Base-by-base conservation (phyloP, 1,140 invertebrate genomes). In the Diorhabda sublineata region DNA sequence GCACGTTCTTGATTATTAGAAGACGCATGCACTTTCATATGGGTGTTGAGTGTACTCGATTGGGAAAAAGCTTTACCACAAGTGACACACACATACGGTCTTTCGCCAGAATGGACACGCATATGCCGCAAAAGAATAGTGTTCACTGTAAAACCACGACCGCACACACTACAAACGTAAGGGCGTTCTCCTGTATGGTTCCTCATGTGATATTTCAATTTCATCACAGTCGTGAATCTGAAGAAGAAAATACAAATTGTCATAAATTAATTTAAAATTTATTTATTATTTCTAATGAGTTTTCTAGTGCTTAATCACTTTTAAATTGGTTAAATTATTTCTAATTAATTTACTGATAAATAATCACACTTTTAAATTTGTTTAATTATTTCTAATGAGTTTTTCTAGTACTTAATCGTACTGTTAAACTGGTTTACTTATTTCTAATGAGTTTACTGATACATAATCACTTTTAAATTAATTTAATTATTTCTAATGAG, bases 151-250 rank as follows among this genome's bases (percentile, higher is more conserved):
- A 86, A 86, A 3, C 82, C 83, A 67, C 85, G 81, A 69, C 85
- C 85, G 78, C 89, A 90, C 58, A 89, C 82, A 67, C 82, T 83
- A 75, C 89, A 90, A 69, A 84, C 84, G 74, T 88, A 89, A 3
- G 88, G 88, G 44, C 87, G 77, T 78, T 90, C 88, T 2, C 88
- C 85, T 0, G 85, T 87, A 72, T 87, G 86, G 62, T 84, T 85
- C 43, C 85, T 82, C 85, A 88, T 86, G 74, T 89, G 88, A 45
- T 87, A 81, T 67, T 85, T 85, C 45, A 89, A 68, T 70, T 81
- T 81, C 80, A 81, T 80, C 11, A 79, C 75, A 42, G 80, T 81
- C 43, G 80, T 81, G 69, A 81, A 81, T 64, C 80, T 81, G 58
- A 61, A 76, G 71, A 68, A 58, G 57, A 58, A 65, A 60, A 63